Percentiles rank a stretch among this genome's conserved stretches.
Evolutionary conservation across 2,888 invertebrate genomes (phyloP).

Genomic region (Sphaerophoria rueppellii): DNA sequence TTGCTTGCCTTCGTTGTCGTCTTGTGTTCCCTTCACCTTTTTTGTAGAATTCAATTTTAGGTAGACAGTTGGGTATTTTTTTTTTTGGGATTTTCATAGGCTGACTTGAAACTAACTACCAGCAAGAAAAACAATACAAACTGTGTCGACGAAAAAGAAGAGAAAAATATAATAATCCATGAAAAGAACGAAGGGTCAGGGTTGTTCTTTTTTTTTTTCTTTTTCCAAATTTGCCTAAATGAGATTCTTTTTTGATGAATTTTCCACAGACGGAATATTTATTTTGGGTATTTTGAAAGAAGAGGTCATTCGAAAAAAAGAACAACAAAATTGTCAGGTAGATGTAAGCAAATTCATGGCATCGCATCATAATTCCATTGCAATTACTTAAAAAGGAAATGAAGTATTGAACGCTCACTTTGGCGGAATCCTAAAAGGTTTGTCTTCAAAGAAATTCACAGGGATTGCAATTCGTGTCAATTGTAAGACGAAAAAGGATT

Average conservation of each 20-base stretch:
- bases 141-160: constrained; percentile 30
- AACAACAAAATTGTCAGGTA: constrained; percentile 28
- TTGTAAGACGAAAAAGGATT: constrained; percentile 8
- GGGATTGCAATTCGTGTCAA: constrained; percentile 44
- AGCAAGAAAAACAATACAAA: constrained; percentile 1
- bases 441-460: constrained; percentile 22
- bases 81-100: constrained; percentile 47
- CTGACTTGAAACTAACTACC: constrained; percentile 1
- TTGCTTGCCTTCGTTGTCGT: constrained; percentile 8
- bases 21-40: constrained; percentile 19
- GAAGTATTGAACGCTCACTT: constrained; percentile 48
- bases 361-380: not conserved
- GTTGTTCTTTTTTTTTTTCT: constrained; percentile 31
- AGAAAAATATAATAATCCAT: constrained; percentile 54
- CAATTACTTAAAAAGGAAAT: constrained; percentile 36
- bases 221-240: constrained; percentile 61
- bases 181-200: constrained; percentile 57
- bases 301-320: constrained; percentile 42
- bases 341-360: constrained; percentile 24
- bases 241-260: constrained; percentile 54
- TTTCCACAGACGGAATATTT: constrained; percentile 38
- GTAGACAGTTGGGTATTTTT: constrained; percentile 64
- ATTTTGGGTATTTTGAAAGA: constrained; percentile 30
- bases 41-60: constrained; percentile 38
- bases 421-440: constrained; percentile 25